These are phyloP conservation scores for Sphaeridia pumilis DNA, from an alignment of 2,888 invertebrate genomes.

Conservation along the genomic window DNA sequence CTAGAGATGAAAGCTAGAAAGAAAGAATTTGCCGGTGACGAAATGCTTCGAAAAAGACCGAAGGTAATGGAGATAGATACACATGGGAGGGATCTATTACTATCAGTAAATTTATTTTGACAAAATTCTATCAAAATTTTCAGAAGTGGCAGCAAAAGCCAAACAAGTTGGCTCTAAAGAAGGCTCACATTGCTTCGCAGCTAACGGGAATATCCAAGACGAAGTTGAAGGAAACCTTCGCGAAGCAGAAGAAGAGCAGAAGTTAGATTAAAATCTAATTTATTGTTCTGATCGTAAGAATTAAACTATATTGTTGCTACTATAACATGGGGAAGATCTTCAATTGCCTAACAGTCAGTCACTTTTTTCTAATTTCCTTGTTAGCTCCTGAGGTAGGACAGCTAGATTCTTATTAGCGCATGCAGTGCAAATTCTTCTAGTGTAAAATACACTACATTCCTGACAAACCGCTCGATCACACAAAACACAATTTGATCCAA, in stretches of 20 bases:
- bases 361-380: constrained; percentile 23
- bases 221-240: constrained; percentile 1
- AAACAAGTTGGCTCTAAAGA: constrained; percentile 21
- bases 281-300: neutral
- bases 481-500: constrained; percentile 61
- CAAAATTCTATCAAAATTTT: constrained; percentile 10
- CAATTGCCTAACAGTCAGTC: neutral
- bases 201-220: constrained; percentile 18
- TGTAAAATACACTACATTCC: constrained; percentile 69
- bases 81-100: too few relatives aligned
- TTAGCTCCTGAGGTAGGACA: constrained; percentile 56
- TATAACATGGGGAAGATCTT: too few relatives aligned
- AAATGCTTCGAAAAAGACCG: too few relatives aligned
- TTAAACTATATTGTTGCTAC: neutral
- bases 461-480: constrained; percentile 62
- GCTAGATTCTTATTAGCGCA: constrained; percentile 53
- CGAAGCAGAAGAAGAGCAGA: constrained; percentile 4
- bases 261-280: neutral
- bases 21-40: too few relatives aligned
- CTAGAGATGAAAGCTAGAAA: constrained; percentile 1
- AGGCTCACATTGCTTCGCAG: constrained; percentile 24
- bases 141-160: constrained; percentile 29
- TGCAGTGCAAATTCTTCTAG: constrained; percentile 56
- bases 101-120: neutral
- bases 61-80: too few relatives aligned